phyloP scores from a whole-genome alignment of 2,797 vertebrate species.

The Crax fasciolata region DNA sequence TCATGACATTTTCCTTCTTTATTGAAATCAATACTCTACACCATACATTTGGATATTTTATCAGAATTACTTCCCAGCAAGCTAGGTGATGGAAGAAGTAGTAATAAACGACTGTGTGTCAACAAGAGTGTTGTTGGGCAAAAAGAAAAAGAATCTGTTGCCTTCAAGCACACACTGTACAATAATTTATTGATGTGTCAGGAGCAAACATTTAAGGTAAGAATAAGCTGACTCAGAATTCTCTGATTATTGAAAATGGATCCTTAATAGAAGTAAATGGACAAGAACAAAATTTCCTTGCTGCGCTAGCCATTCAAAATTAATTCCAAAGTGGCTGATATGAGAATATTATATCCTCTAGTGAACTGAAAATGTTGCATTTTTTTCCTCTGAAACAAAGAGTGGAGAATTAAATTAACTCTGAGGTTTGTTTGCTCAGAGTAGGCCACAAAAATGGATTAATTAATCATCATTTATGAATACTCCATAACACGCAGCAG shows the following conservation, averaged over 20 bases:
- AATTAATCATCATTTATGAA: slow-evolving; percentile 78
- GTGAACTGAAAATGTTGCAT: slow-evolving; percentile 43
- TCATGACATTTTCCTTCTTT: slow-evolving; percentile 41
- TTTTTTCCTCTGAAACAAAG: slow-evolving; percentile 32
- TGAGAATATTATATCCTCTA: slow-evolving; percentile 63
- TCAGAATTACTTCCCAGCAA: slow-evolving; percentile 71
- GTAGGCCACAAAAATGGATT: slow-evolving; percentile 64
- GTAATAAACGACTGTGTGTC: slow-evolving; percentile 64
- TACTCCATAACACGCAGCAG: slow-evolving; percentile 32
- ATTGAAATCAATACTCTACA: slow-evolving; percentile 35
- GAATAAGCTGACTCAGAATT: slow-evolving; percentile 82
- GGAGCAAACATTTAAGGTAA: slow-evolving; percentile 78
- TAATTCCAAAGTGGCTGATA: slow-evolving; percentile 73
- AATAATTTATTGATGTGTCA: slow-evolving; percentile 79
- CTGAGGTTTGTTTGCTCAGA: slow-evolving; percentile 68
- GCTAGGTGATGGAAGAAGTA: slow-evolving; percentile 52
- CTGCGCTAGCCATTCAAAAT: slow-evolving; percentile 65
- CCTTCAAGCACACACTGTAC: slow-evolving; percentile 34
- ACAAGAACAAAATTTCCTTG: slow-evolving; percentile 65
- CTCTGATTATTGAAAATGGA: slow-evolving; percentile 79
- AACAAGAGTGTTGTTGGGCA: slow-evolving; percentile 36
- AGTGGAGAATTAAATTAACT: slow-evolving; percentile 74
- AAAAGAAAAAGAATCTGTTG: slow-evolving; percentile 45
- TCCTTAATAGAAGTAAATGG: slow-evolving; percentile 78
- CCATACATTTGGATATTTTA: slow-evolving; percentile 37